Evolutionary conservation across 2,797 vertebrate genomes (phyloP), one percentile per base, ranked within the genome.

Genomic region (Chrysocyon brachyurus): DNA sequence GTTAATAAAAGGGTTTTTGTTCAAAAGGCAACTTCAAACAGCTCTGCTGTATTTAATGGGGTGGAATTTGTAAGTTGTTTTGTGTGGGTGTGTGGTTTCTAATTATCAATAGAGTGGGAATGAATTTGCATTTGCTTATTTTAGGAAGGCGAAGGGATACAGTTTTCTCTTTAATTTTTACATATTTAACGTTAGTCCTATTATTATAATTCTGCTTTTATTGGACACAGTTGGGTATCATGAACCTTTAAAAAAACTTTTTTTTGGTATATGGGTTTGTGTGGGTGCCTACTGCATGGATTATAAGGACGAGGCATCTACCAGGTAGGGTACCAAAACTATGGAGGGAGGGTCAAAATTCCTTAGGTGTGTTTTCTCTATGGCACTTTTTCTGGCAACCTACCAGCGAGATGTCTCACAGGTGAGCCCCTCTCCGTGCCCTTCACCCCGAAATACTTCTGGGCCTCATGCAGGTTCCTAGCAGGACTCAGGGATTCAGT

Each of bases 71-170:
- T 40, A 93, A 78, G 56, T 73, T 93, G 68, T 81, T 96, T 93
- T 90, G 85, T 96, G 86, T 81, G 75, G 86, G 91, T 88, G 40
- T 87, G 79, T 6, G 10, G 54, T 86, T 97, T 96, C 86, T 97
- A 91, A 96, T 94, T 97, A 94, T 96, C 92, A 78, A 49, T 16
- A 93, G 73, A 75, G 40, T 91, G 68, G 61, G 83, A 75, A 82
- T 91, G 40, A 91, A 93, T 97, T 97, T 97, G 17, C 84, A 97
- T 94, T 78, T 94, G 66, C 83, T 94, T 97, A 94, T 79, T 97
- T 97, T 93, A 97, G 81, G 81, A 95, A 96, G 11, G 28, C 59
- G 68, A 93, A 83, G 70, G 85, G 96, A 96, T 88, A 73, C 79
- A 82, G 77, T 73, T 94, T 94, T 83, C 90, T 70, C 59, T 96